phyloP scores from a whole-genome alignment of 1,140 invertebrate genomes.

The Hycleus cichorii region DNA sequence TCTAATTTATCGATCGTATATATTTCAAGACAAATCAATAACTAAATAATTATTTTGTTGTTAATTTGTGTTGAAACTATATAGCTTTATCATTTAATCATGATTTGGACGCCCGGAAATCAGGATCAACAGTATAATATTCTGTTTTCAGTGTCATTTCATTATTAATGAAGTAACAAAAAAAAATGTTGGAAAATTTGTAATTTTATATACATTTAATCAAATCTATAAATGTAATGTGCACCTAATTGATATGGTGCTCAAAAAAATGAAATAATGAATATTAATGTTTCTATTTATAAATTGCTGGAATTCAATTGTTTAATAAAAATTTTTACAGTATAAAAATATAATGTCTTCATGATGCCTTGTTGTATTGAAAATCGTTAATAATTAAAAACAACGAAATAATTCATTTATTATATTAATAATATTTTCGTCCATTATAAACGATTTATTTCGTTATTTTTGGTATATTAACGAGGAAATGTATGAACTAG shows the following conservation, averaged over 20 bases:
- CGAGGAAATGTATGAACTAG: constrained; percentile 8
- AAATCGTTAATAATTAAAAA: constrained; percentile 6
- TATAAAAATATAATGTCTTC: constrained; percentile 11
- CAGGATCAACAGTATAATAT: too few species aligned
- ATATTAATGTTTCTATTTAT: too few species aligned
- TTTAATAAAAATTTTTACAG: constrained; percentile 10
- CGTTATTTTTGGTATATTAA: constrained; percentile 5
- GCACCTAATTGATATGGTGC: constrained; percentile 7
- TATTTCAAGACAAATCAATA: too few species aligned
- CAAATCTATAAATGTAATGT: constrained; percentile 6
- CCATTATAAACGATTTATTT: neutral
- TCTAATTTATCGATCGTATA: constrained; percentile 1
- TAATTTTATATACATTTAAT: constrained; percentile 10
- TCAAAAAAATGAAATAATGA: neutral
- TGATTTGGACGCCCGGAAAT: too few species aligned
- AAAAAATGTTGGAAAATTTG: too few species aligned
- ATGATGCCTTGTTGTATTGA: constrained; percentile 14
- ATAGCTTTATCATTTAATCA: too few species aligned
- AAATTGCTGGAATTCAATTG: too few species aligned
- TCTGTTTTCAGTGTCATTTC: too few species aligned
- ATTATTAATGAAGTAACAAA: too few species aligned
- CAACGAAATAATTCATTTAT: constrained; percentile 6
- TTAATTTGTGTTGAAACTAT: too few species aligned
- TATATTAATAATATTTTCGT: constrained; percentile 8
- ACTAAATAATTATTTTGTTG: too few species aligned